Conservation (phyloP, 2,888 invertebrate species). For the Taphrorychus bicolor region DNA sequence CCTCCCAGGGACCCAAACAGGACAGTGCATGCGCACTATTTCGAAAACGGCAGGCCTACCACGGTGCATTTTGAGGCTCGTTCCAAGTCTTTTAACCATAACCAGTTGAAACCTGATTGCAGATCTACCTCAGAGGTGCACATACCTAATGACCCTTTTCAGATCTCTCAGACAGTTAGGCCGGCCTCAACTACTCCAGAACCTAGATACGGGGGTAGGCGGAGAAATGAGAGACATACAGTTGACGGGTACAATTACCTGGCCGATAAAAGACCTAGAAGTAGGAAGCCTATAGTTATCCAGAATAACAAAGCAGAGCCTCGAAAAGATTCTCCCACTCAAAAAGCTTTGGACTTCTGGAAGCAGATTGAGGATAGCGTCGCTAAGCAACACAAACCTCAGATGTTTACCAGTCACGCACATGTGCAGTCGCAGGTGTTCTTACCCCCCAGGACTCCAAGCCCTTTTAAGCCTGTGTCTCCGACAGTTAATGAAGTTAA, state of each 20-base stretch:
- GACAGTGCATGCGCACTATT: conserved; percentile 60
- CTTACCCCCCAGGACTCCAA: conserved; percentile 45
- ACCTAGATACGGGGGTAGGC: conserved; percentile 42
- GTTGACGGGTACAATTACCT: conserved; percentile 67
- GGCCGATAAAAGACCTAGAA: conserved; percentile 75
- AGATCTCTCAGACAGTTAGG: conserved; percentile 50
- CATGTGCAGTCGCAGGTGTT: conserved; percentile 56
- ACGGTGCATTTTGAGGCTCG: conserved; percentile 65
- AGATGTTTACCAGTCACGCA: conserved; percentile 57
- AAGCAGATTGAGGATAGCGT: conserved; percentile 64
- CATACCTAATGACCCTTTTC: conserved; percentile 49
- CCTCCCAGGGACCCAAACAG: conserved; percentile 80
- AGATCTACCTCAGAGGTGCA: conserved; percentile 58
- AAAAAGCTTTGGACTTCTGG: conserved; percentile 70
- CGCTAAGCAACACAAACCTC: conserved; percentile 47
- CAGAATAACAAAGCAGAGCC: conserved; percentile 59
- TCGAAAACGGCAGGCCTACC: conserved; percentile 59
- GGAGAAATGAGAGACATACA: conserved; percentile 42
- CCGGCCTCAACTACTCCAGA: conserved; percentile 59
- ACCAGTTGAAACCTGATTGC: conserved; percentile 46
- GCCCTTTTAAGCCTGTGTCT: conserved; percentile 43
- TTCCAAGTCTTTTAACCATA: conserved; percentile 45
- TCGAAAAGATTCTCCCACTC: conserved; percentile 47
- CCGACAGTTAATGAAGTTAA: conserved; percentile 34
- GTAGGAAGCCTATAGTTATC: conserved; percentile 75